Conservation (phyloP, 1,140 invertebrate genomes). For the Lucilia cuprina region DNA sequence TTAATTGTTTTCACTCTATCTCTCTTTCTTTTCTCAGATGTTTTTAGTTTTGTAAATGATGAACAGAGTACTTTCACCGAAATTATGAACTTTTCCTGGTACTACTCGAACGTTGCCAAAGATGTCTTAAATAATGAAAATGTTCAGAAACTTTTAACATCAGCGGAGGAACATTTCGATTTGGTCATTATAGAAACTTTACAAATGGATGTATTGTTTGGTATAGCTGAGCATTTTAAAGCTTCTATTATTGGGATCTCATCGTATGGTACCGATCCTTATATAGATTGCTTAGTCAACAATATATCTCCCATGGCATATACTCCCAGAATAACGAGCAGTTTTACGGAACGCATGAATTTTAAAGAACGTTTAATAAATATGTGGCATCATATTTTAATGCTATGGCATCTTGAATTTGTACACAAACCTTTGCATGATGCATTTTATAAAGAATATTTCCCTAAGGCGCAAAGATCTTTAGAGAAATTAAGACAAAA, state of each 20-base stretch:
- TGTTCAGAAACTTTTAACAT: slow-evolving; percentile 33
- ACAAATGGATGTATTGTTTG: slow-evolving; percentile 50
- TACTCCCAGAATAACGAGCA: slow-evolving; percentile 49
- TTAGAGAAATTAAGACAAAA: slow-evolving; percentile 43
- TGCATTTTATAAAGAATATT: slow-evolving; percentile 45
- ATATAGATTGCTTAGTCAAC: slow-evolving; percentile 55
- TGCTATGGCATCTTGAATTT: slow-evolving; percentile 42
- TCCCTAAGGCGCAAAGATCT: slow-evolving; percentile 43
- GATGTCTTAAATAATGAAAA: slow-evolving; percentile 37
- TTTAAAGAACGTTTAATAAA: slow-evolving; percentile 63
- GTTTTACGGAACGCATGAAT: slow-evolving; percentile 60
- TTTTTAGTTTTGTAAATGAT: neutral
- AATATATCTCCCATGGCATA: slow-evolving; percentile 60
- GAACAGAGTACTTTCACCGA: neutral
- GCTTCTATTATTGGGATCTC: slow-evolving; percentile 56
- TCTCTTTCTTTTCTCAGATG: neutral
- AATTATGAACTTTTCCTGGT: slow-evolving; percentile 4
- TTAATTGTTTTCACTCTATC: neutral
- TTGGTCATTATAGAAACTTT: slow-evolving; percentile 45
- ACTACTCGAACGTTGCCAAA: neutral
- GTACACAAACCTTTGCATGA: slow-evolving; percentile 40
- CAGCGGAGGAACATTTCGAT: slow-evolving; percentile 43
- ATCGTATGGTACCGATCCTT: slow-evolving; percentile 54
- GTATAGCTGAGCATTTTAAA: slow-evolving; percentile 53
- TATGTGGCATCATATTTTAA: slow-evolving; percentile 44